Conservation (phyloP, 2,113 vertebrate genomes). For the Rhineura floridana region DNA sequence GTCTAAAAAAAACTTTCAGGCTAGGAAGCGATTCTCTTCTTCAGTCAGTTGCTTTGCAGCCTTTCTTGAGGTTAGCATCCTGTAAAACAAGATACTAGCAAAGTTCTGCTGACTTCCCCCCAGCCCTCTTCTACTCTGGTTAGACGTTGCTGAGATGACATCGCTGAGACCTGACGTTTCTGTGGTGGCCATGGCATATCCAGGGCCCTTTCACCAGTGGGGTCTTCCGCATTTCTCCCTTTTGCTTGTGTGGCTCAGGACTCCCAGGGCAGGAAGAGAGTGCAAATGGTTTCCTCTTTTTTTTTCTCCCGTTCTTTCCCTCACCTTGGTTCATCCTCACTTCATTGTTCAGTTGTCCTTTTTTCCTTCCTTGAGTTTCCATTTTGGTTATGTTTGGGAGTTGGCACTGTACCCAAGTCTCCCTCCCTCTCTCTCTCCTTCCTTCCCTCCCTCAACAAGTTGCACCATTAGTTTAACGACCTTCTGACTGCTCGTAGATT, state of each 20-base stretch:
- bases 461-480: not conserved
- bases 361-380: not conserved
- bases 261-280: not conserved
- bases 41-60: not conserved
- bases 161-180: not conserved
- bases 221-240: not conserved
- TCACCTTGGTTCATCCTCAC: not conserved
- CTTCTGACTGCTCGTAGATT: constrained; percentile 15
- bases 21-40: not conserved
- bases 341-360: no score
- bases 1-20: not conserved
- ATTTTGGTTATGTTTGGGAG: not conserved
- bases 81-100: no score
- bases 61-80: not conserved
- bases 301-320: no score
- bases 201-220: no score
- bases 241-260: not conserved
- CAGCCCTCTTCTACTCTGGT: not conserved
- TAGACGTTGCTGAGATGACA: not conserved
- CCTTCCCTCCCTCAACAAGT: not conserved
- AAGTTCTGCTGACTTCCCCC: not conserved
- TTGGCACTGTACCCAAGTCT: not conserved
- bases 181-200: no score
- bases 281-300: no score
- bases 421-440: no score